Evolutionary conservation across 2,888 invertebrate species (phyloP).

Genomic region (Opisthograptis luteolata): DNA sequence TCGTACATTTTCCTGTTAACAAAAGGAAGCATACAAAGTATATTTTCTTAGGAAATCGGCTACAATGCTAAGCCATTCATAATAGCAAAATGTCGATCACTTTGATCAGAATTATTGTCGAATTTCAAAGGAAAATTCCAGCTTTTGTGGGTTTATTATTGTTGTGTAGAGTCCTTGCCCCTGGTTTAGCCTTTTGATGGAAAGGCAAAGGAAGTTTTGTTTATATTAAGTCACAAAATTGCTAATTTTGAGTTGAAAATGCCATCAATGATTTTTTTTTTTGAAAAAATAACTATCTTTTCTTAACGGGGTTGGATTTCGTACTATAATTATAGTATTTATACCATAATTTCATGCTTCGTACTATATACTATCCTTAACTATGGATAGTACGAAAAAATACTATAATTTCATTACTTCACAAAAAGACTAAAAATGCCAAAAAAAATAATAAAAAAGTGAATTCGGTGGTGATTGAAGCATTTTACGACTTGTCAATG

Average conservation of each 20-base stretch:
- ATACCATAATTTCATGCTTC: too few relatives aligned
- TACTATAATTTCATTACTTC: too few relatives aligned
- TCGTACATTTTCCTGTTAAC: conserved; percentile 33
- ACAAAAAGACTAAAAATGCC: too few relatives aligned
- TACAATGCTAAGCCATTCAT: conserved; percentile 55
- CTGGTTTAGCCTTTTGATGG: conserved; percentile 18
- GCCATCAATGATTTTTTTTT: too few relatives aligned
- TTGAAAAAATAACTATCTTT: too few relatives aligned
- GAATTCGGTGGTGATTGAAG: too few relatives aligned
- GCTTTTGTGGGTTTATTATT: conserved; percentile 35
- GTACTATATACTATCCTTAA: too few relatives aligned
- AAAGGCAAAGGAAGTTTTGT: conserved; percentile 1
- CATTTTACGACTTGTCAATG: too few relatives aligned
- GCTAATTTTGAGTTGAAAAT: not conserved
- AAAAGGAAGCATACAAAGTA: conserved; percentile 43
- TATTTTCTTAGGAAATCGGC: conserved; percentile 40
- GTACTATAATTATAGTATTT: too few relatives aligned
- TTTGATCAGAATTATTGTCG: conserved; percentile 50
- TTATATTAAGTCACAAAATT: not conserved
- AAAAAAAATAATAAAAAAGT: too few relatives aligned
- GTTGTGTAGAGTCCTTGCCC: conserved; percentile 28
- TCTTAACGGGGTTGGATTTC: too few relatives aligned
- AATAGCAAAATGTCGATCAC: conserved; percentile 48
- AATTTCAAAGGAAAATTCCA: conserved; percentile 47
- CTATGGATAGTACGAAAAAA: too few relatives aligned